Evolutionary conservation across 2,113 vertebrate species (phyloP), one percentile per base, ranked within the genome.

Genomic region (Tinamus guttatus): DNA sequence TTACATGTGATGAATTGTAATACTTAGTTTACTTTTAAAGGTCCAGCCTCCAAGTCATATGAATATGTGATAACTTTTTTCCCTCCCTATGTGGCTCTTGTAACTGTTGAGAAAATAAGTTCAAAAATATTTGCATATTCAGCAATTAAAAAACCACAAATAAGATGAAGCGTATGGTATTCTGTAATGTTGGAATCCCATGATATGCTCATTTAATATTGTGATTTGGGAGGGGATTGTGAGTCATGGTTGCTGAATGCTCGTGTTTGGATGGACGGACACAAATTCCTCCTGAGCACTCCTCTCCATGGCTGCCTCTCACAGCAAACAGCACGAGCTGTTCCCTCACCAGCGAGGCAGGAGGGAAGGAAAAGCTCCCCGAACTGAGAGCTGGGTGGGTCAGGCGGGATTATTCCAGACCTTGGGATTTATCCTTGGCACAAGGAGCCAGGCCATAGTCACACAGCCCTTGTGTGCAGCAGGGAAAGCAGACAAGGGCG

Each of bases 1-100:
- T 96, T 96, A 38, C 94, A 92, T 94, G 89, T 94, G 94, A 91
- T 95, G 94, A 97, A 96, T 95, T 89, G 84, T 95, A 92, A 91
- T 87, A 76, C 67, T 87, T 95, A 91, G 91, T 85, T 87, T 94
- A 93, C 91, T 96, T 95, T 93, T 95, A 93, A 94, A 93, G 67
- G 81, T 89, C 75, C 81, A 63, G 67, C 89, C 93, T 93, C 87
- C 87, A 94, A 96, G 89, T 96, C 63, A 92, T 92, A 85, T 85
- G 87, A 96, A 87, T 96, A 95, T 80, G 67, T 89, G 84, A 94
- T 90, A 43, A 79, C 21, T 19, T 58, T 59, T 10, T 27, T 40
- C 38, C 36, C 7, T 5, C 43, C 63, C 63, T 70, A 95, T 83
- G 74, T 95, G 60, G 13, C 36, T 92, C 73, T 90, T 85, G 90